Percentiles rank a stretch among this genome's conserved stretches.
Conservation (phyloP, 35 echinoderm and acorn worm species). For the Patiria miniata region DNA sequence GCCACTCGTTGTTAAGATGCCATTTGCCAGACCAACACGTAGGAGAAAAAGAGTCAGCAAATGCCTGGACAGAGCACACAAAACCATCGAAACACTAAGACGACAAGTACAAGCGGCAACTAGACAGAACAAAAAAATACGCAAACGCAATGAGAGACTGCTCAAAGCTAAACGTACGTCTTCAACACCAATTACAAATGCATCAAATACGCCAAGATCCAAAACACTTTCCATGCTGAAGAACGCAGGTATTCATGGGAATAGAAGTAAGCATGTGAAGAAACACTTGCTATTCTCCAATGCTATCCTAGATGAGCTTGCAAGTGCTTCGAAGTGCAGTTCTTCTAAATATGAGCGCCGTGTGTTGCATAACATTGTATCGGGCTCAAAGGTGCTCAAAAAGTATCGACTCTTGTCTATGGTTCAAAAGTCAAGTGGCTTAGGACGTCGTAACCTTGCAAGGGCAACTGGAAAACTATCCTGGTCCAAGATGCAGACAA, state of each 20-base stretch:
- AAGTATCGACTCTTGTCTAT: conserved; percentile 25
- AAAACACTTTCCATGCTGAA: neutral
- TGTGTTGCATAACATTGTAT: neutral
- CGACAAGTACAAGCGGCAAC: neutral
- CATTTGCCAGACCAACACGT: neutral
- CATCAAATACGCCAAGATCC: neutral
- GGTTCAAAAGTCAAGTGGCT: conserved; percentile 2
- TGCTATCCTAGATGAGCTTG: conserved; percentile 15
- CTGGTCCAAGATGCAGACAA: neutral
- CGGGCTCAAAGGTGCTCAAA: conserved; percentile 2
- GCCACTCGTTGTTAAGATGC: neutral
- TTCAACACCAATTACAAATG: neutral
- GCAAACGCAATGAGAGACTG: conserved; percentile 13
- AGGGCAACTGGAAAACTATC: neutral
- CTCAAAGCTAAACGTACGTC: neutral
- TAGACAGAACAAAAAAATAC: neutral
- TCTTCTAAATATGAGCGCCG: neutral
- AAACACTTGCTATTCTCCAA: conserved; percentile 13
- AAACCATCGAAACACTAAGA: conserved; percentile 7
- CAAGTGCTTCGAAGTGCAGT: neutral
- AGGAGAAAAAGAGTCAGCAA: neutral
- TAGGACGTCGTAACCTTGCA: conserved; percentile 30
- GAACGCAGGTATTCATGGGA: conserved; percentile 12
- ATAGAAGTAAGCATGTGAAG: neutral
- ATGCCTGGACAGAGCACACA: neutral